Evolutionary conservation across 2,113 vertebrate genomes (phyloP).

Genomic region (Prionailurus bengalensis): DNA sequence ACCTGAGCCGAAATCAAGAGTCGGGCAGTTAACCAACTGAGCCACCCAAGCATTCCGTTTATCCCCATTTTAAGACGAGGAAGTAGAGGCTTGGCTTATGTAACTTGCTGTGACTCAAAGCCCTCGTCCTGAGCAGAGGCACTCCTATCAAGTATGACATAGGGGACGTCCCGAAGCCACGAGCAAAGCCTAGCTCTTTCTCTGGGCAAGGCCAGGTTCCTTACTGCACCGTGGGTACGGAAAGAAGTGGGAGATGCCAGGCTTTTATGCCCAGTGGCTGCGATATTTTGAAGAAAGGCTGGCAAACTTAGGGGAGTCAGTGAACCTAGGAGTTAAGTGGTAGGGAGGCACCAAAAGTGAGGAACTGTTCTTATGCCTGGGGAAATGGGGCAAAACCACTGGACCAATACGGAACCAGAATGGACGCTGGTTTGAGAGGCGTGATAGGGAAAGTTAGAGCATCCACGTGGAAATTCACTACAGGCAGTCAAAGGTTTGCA

Average conservation of each 20-base stretch:
- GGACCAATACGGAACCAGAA: not conserved
- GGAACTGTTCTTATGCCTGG: not conserved
- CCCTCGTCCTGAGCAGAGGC: not conserved
- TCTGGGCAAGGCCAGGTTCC: not conserved
- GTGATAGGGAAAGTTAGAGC: too few relatives aligned
- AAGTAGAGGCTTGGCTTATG: not conserved
- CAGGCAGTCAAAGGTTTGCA: not conserved
- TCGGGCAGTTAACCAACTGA: too few relatives aligned
- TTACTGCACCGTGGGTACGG: not conserved
- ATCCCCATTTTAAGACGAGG: not conserved
- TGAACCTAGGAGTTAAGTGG: not conserved
- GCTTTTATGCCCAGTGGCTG: not conserved
- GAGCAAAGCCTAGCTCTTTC: not conserved
- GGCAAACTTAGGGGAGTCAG: not conserved
- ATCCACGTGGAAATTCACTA: not conserved
- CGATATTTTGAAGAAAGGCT: not conserved
- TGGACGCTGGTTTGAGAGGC: not conserved
- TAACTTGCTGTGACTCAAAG: not conserved
- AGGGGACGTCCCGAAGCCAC: not conserved
- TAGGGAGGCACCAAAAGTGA: not conserved
- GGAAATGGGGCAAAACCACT: not conserved
- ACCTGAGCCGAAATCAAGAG: too few relatives aligned
- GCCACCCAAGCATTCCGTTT: not conserved
- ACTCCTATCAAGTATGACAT: not conserved
- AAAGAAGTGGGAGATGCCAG: not conserved